Conservation (phyloP, 2,113 vertebrate species). For the Empidonax traillii region DNA sequence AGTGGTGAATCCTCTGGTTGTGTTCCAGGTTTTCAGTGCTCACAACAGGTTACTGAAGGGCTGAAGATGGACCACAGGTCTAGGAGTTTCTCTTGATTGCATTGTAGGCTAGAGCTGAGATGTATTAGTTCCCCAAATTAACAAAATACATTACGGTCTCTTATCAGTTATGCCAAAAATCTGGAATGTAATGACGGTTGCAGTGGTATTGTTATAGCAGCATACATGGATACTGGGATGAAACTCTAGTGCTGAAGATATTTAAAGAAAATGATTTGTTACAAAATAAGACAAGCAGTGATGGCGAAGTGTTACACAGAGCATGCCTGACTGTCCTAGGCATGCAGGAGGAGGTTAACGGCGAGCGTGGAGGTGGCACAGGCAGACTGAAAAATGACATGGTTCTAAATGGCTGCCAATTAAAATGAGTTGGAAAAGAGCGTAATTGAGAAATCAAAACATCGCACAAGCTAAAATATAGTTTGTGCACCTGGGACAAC, state of each 20-base stretch:
- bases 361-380: constrained; percentile 84
- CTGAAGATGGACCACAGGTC: constrained; percentile 69
- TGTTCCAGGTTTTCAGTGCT: constrained; percentile 75
- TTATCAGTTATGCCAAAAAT: constrained; percentile 67
- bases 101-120: constrained; percentile 75
- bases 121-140: constrained; percentile 69
- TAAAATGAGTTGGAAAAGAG: constrained; percentile 43
- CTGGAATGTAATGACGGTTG: constrained; percentile 76
- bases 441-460: constrained; percentile 11
- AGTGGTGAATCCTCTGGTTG: constrained; percentile 70
- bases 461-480: constrained; percentile 49
- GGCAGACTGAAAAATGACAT: constrained; percentile 75
- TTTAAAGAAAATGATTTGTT: constrained; percentile 65
- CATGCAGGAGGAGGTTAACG: constrained; percentile 83
- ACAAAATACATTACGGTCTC: constrained; percentile 64
- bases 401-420: constrained; percentile 51
- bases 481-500: constrained; percentile 48
- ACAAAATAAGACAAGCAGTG: constrained; percentile 66
- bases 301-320: constrained; percentile 67
- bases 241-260: constrained; percentile 71
- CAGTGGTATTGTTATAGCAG: constrained; percentile 77
- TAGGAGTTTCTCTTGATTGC: constrained; percentile 64
- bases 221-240: constrained; percentile 73
- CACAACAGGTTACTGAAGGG: constrained; percentile 66
- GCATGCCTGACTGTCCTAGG: constrained; percentile 72